phyloP scores from a whole-genome alignment of 2,888 invertebrate species.

The Thera obeliscata region DNA sequence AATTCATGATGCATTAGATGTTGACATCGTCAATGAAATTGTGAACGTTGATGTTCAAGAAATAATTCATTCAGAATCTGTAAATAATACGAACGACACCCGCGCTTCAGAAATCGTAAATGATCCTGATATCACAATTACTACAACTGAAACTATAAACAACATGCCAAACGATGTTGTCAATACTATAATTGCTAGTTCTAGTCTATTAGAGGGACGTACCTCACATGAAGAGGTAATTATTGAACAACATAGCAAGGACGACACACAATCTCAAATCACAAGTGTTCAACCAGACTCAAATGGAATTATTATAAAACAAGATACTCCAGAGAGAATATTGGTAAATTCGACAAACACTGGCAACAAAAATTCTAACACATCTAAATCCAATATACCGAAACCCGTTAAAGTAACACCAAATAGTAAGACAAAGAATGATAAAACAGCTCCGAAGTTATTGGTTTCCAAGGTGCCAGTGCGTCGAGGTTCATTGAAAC shows the following conservation, averaged over 20 bases:
- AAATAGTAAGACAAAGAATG: conserved; percentile 63
- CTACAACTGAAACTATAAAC: neutral
- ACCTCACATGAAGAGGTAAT: neutral
- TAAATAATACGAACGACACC: conserved; percentile 8
- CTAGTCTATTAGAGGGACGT: neutral
- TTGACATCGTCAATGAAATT: conserved; percentile 7
- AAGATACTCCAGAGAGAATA: conserved; percentile 32
- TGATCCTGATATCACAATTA: conserved; percentile 5
- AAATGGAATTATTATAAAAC: conserved; percentile 22
- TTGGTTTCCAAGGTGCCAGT: conserved; percentile 74
- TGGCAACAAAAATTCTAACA: conserved; percentile 35
- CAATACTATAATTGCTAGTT: neutral
- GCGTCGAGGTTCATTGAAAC: conserved; percentile 69
- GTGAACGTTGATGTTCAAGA: conserved; percentile 13
- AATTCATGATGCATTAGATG: conserved; percentile 14
- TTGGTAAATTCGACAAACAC: conserved; percentile 31
- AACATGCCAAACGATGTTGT: conserved; percentile 1
- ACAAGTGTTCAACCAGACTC: conserved; percentile 8
- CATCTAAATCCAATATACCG: conserved; percentile 72
- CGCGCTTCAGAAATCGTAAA: conserved; percentile 1
- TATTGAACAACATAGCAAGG: conserved; percentile 7
- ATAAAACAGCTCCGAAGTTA: conserved; percentile 67
- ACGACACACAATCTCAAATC: conserved; percentile 1
- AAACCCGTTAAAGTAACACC: conserved; percentile 66
- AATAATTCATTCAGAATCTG: conserved; percentile 11